A percentile compares a stretch with the other conserved stretches of the same genome.
Conservation (phyloP, 2,888 invertebrate species). For the Eupsilia transversa region DNA sequence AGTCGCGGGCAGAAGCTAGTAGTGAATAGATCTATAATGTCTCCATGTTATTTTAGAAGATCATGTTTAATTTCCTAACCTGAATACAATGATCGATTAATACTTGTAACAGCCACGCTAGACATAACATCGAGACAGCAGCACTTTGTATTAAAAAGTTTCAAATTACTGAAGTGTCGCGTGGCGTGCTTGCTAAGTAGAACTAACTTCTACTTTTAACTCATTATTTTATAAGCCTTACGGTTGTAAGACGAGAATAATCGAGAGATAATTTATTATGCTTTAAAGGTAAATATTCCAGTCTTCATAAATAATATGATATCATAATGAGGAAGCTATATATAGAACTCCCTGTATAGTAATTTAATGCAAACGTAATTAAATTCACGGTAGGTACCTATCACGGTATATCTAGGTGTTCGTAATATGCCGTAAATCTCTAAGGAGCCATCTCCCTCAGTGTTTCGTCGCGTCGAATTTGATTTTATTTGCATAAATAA, state of each 20-base stretch:
- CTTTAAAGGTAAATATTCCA: neutral
- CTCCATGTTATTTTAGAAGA: neutral
- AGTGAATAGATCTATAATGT: neutral
- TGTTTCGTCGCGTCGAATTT: conserved; percentile 63
- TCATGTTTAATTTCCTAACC: neutral
- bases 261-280: neutral
- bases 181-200: neutral
- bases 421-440: conserved; percentile 64
- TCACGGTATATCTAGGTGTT: conserved; percentile 56
- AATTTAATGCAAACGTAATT: conserved; percentile 58
- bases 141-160: conserved; percentile 6
- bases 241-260: neutral
- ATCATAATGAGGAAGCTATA: conserved; percentile 23
- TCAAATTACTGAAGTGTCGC: neutral
- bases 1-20: too few relatives aligned
- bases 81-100: neutral
- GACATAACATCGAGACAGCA: neutral
- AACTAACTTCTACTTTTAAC: neutral
- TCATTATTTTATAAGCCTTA: neutral
- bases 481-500: conserved; percentile 70
- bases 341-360: conserved; percentile 26
- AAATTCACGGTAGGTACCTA: conserved; percentile 58
- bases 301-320: conserved; percentile 1
- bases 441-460: conserved; percentile 62
- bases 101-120: neutral